Evolutionary conservation across 2,888 invertebrate species (phyloP).

Genomic region (Azorinus chamasolen): DNA sequence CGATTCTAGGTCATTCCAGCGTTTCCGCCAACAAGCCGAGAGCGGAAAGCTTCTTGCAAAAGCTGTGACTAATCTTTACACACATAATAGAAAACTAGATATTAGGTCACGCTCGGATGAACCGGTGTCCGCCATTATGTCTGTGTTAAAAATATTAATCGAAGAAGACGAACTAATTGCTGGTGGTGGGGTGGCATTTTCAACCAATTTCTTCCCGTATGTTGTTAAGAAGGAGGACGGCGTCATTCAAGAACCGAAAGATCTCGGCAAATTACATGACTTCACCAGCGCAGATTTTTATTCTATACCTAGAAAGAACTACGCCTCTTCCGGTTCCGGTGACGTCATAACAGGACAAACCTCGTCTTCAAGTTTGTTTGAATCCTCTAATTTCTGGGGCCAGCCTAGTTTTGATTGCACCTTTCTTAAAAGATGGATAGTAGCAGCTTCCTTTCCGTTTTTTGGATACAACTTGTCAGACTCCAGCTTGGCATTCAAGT

Average conservation of each 20-base stretch:
- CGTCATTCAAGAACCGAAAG: conserved; percentile 16
- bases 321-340: conserved; percentile 2
- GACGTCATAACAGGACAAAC: conserved; percentile 1
- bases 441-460: conserved; percentile 75
- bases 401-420: conserved; percentile 75
- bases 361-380: not conserved
- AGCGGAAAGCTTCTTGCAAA: conserved; percentile 52
- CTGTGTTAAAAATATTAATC: conserved; percentile 70
- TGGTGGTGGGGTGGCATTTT: conserved; percentile 77
- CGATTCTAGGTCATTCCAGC: conserved; percentile 45
- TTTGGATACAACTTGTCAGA: conserved; percentile 52
- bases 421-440: conserved; percentile 70
- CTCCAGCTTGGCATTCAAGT: conserved; percentile 69
- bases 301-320: conserved; percentile 29
- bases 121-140: conserved; percentile 39
- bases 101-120: conserved; percentile 39
- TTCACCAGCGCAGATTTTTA: conserved; percentile 62
- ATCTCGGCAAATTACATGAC: conserved; percentile 48
- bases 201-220: conserved; percentile 74
- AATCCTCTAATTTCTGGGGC: conserved; percentile 60
- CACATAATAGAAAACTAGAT: conserved; percentile 23
- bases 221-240: conserved; percentile 58
- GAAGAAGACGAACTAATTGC: conserved; percentile 69
- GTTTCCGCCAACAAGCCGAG: conserved; percentile 49
- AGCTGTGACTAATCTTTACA: conserved; percentile 51